Base-by-base conservation (phyloP, 2,888 invertebrate genomes). In the Hyposoter didymator region DNA sequence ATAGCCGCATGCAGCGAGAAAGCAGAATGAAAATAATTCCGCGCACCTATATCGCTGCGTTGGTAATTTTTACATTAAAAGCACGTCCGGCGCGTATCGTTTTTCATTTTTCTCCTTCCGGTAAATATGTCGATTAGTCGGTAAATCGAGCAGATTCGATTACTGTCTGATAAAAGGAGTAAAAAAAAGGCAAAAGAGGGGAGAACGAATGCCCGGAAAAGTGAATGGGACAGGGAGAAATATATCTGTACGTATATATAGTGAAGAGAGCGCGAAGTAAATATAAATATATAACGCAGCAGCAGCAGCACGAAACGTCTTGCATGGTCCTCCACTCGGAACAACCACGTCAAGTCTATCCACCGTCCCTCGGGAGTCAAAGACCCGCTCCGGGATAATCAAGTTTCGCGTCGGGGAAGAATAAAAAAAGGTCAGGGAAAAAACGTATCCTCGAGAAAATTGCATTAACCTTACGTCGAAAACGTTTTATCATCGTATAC, bases 71-170 rank as follows among this genome's bases (percentile, higher is more conserved):
- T 35, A 39, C 5, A 4, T 67, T 35, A 47, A 66, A 28, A 28
- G 28, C 1, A 28, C 49, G 52, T 19, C 59, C 72, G 28, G 28
- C 28, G 32, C 32, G 45, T 78, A 82, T 76, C 70, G 52, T 85
- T 85, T 74, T 82, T 85, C 64, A 43, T 45, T 79, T 85, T 79
- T 75, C 19, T 43, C 39, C 32, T 59, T 32, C 28, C 62, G 55
- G 47, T 39, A 17, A 78, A 83, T n/a, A n/a, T 75, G 81, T 84
- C 87, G 85, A 86, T 84, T 86, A 87, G 78, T 84, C 73, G 87
- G 84, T 84, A 83, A 84, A 87, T 75, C 81, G 81, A 78, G 52
- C 67, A 75, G 52, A 87, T 81, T 80, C 85, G 85, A 87, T 87
- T 83, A 75, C 79, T 66, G 70, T 39, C 49, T 70, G 17, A 72